Evolutionary conservation across 1,140 invertebrate genomes (phyloP).

Genomic region (Lepidurus arcticus): DNA sequence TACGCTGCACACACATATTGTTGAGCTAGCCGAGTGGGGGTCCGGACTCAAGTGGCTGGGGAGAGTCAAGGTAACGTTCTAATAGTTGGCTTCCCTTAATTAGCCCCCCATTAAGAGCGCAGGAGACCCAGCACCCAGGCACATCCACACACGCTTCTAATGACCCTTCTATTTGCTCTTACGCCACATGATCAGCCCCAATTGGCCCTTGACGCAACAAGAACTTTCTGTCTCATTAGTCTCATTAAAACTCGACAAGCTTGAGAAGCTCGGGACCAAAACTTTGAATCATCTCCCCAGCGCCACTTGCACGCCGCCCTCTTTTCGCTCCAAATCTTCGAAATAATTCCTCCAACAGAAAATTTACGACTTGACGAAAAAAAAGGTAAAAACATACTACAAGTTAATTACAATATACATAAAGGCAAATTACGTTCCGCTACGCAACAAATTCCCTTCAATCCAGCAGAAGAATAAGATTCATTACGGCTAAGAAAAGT

Average conservation of each 20-base stretch:
- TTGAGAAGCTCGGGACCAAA: background rate
- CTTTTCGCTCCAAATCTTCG: background rate
- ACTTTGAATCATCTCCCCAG: background rate
- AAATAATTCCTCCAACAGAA: background rate
- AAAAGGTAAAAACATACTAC: too few species aligned
- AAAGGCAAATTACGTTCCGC: too few species aligned
- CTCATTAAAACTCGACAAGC: slow-evolving; percentile 8
- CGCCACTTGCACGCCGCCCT: background rate
- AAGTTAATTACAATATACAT: too few species aligned
- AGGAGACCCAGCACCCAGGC: background rate
- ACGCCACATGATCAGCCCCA: slow-evolving; percentile 17
- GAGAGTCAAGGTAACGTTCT: slow-evolving; percentile 15
- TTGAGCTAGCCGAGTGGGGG: background rate
- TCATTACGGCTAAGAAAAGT: too few species aligned
- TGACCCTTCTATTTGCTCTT: slow-evolving; percentile 19
- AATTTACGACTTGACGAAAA: background rate
- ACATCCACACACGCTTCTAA: background rate
- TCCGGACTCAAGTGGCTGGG: background rate
- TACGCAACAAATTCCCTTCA: too few species aligned
- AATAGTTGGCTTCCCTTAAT: slow-evolving; percentile 12
- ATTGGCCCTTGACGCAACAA: background rate
- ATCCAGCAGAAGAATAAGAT: too few species aligned
- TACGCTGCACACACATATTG: background rate
- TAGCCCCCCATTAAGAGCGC: slow-evolving; percentile 16
- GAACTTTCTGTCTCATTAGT: slow-evolving; percentile 19